Base-by-base conservation (phyloP, 2,797 vertebrate genomes). In the Muscicapa striata region DNA sequence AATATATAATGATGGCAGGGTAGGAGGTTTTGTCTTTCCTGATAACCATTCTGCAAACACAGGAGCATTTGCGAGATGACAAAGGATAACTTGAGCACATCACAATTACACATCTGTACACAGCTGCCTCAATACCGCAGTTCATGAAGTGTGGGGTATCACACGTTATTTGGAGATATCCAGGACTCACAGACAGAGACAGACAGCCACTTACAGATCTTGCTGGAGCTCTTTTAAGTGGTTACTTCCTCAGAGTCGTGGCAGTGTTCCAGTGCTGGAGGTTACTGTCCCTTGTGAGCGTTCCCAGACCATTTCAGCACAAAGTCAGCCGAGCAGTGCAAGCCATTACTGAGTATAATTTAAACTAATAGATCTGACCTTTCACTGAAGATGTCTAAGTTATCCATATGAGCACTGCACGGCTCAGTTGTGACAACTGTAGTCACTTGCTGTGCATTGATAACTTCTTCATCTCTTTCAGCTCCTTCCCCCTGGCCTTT, bases 331-430 rank as follows among this genome's bases (percentile, higher is more conserved):
- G 73, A 75, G 64, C 63, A 73, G n/a, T 29, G 48, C 43, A 74
- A 91, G 51, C 21, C 45, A 49, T 57, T 83, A 85, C 84, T 3
- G 22, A 73, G 36, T 21, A 73, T 48, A 93, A 94, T 59, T 83
- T 87, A 92, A 95, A 94, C 27, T 72, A 89, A 89, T 3, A 2
- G 52, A 80, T 87, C 57, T 91, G 82, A 92, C 72, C 72, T 92
- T 93, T 87, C 84, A 52, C 34, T 85, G 78, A 67, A 89, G 81
- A 67, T 74, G 45, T 82, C 59, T 23, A 79, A 90, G 67, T 82
- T 52, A 79, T 75, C 84, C 51, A 45, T 34, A 52, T 26, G 75
- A 77, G 80, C 63, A 83, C 48, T 52, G 68, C 41, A 61, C 6
- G 17, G 52, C 61, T 85, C 64, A 84, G 61, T 9, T 77, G 64